Conservation (phyloP, 1,140 invertebrate genomes). For the Eubasilissa regina region DNA sequence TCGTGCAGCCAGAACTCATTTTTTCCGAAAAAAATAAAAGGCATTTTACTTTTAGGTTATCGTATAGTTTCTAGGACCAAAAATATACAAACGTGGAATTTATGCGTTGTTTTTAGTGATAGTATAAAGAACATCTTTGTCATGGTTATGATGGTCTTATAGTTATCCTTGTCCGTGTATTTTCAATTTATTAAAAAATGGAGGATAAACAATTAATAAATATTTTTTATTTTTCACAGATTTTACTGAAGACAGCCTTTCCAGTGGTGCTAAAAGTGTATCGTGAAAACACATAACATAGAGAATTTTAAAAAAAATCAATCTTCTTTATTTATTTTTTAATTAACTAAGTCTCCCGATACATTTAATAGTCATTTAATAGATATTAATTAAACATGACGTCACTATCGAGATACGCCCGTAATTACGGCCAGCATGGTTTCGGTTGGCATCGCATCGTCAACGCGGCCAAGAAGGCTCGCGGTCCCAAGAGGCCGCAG, state of each 20-base stretch:
- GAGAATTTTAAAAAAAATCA: not conserved
- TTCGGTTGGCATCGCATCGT: slow-evolving; percentile 57
- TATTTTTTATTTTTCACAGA: not conserved
- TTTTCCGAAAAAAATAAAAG: too few relatives aligned
- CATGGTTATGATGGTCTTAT: too few relatives aligned
- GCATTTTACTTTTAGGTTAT: too few relatives aligned
- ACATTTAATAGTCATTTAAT: not conserved
- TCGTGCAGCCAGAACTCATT: too few relatives aligned
- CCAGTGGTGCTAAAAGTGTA: not conserved
- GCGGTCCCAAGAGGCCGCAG: slow-evolving; percentile 49
- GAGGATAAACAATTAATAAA: too few relatives aligned
- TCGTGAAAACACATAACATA: not conserved
- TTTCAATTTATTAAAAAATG: too few relatives aligned
- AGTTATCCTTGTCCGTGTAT: too few relatives aligned
- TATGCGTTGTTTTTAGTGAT: too few relatives aligned
- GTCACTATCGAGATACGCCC: slow-evolving; percentile 44
- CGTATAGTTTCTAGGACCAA: too few relatives aligned
- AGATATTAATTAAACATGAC: slow-evolving; percentile 39
- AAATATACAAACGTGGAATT: too few relatives aligned
- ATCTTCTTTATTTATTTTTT: not conserved
- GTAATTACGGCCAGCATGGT: slow-evolving; percentile 56
- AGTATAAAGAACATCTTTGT: too few relatives aligned
- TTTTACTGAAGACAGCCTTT: not conserved
- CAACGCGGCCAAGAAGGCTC: slow-evolving; percentile 42
- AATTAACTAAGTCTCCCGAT: not conserved